A percentile compares a stretch with the other conserved stretches of the same genome.
These are phyloP conservation scores for Chrysomallon squamiferum DNA, from an alignment of 1,140 invertebrate genomes.

Conservation along the genomic window DNA sequence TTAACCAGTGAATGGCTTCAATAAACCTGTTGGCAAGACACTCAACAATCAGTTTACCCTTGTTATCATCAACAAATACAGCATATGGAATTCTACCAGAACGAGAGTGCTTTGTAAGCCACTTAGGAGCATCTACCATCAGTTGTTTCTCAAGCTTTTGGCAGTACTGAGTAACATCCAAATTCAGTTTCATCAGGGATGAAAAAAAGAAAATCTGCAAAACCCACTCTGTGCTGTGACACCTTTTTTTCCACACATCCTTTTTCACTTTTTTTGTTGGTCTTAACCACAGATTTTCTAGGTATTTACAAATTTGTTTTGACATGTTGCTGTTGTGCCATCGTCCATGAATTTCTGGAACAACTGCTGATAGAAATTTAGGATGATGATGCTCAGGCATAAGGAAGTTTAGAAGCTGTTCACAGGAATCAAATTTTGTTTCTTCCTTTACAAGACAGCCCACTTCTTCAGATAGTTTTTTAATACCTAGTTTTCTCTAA, in stretches of 20 bases:
- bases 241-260: background rate
- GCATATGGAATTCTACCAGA: background rate
- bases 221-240: background rate
- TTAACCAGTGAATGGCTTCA: background rate
- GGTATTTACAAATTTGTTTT: background rate
- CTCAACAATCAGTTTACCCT: background rate
- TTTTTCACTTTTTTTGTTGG: background rate
- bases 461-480: background rate
- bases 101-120: background rate
- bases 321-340: background rate
- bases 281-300: background rate
- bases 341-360: background rate
- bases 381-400: conserved; percentile 1
- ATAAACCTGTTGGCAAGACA: background rate
- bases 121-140: background rate
- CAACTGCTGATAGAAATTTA: background rate
- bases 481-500: background rate
- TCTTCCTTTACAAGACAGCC: background rate
- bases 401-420: background rate
- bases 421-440: conserved; percentile 1
- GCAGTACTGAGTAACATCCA: background rate
- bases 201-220: background rate
- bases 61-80: background rate
- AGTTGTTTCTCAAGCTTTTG: background rate
- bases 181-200: background rate